Percentiles rank a stretch among this genome's conserved stretches.
These are phyloP conservation scores for Idaea dimidiata DNA, from an alignment of 2,888 invertebrate genomes.

Conservation along the genomic window DNA sequence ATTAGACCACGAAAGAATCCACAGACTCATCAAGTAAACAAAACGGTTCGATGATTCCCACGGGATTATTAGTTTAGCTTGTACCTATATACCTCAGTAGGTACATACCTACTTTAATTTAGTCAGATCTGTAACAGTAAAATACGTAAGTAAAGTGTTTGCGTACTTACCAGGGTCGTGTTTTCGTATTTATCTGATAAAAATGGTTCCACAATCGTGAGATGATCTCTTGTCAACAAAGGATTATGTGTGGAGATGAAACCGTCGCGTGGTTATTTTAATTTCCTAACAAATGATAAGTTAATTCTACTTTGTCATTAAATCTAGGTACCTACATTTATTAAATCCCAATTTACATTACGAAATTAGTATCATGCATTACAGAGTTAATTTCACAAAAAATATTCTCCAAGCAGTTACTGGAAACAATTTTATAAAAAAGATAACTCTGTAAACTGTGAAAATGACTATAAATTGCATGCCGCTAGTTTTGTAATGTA, in stretches of 20 bases:
- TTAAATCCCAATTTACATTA: too few species aligned
- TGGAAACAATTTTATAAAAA: too few species aligned
- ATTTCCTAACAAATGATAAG: slow-evolving; percentile 1
- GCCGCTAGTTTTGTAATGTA: too few species aligned
- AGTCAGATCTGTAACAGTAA: background rate
- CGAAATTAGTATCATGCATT: too few species aligned
- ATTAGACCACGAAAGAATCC: background rate
- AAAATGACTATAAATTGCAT: too few species aligned
- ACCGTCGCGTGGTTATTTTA: background rate
- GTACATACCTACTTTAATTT: background rate
- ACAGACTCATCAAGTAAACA: background rate
- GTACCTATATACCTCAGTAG: too few species aligned
- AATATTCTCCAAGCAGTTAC: too few species aligned
- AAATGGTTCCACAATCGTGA: background rate
- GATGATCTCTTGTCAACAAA: background rate
- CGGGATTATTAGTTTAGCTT: too few species aligned
- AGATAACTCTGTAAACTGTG: too few species aligned
- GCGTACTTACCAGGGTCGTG: background rate
- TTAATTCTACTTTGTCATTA: background rate
- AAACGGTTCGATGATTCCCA: background rate
- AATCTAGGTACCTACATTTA: background rate
- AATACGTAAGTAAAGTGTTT: background rate
- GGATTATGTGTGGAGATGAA: background rate
- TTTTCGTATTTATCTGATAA: background rate
- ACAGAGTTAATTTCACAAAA: too few species aligned